Base-by-base conservation (phyloP, 2,113 vertebrate species). In the Blennius ocellaris region DNA sequence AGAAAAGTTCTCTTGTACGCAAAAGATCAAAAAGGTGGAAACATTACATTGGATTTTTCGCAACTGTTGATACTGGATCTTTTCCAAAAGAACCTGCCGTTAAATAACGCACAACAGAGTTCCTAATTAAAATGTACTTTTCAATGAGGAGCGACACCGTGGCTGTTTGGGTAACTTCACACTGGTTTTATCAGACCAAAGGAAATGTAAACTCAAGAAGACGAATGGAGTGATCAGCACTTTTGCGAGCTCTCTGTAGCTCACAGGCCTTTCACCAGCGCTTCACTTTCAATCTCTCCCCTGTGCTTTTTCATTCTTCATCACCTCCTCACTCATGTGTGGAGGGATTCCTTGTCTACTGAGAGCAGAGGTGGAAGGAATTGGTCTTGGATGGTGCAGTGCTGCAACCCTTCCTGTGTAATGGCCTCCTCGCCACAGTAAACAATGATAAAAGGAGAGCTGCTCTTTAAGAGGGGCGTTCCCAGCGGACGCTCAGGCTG, bases 361-460 rank as follows among this genome's bases (percentile, higher is more conserved):
- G 57, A 51, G 61, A 64, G 57, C 11, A 36, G 2, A 72, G 73
- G 66, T 66, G 76, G 59, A 30, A 30, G 21, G 21, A 30, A 30
- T 30, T 30, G 21, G 21, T 30, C 21, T 30, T 30, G 21, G 21
- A 30, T 30, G 21, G 66, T 40, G 66, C 59, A 82, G 66, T 53
- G 71, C 36, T 38, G 55, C 62, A 21, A 8, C 56, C 53, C 40
- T 48, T 58, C 15, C 60, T 79, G 40, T 63, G 30, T 57, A 48
- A 40, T 69, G 40, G 55, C 56, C 14, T 47, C 71, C 53, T 48
- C 37, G 57, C 47, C 59, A 16, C 66, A 37, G 81, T 76, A 76
- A 81, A 83, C 79, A 64, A 39, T 47, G 64, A 85, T 76, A 69
- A 81, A 76, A 76, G 69, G 44, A 14, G 69, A 53, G 71, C 61